phyloP scores from a whole-genome alignment of 2,113 vertebrate species.

The Calypte anna region DNA sequence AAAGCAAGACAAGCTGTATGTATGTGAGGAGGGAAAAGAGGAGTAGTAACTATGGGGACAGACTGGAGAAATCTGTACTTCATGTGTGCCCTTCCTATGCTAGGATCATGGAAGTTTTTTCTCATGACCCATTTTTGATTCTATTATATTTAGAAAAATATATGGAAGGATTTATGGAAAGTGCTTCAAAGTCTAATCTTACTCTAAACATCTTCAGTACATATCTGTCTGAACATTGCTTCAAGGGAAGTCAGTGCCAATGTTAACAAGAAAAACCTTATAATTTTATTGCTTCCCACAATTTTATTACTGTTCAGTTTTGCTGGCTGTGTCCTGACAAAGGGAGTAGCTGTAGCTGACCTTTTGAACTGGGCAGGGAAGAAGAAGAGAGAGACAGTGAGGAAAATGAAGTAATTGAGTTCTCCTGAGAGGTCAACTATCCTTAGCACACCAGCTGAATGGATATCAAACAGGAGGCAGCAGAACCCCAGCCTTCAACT shows the following conservation, averaged over 20 bases:
- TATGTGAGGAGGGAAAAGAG: neutral
- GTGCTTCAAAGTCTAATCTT: neutral
- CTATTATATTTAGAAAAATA: neutral
- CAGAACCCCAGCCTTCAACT: neutral
- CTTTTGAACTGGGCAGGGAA: neutral
- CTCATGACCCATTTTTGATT: neutral
- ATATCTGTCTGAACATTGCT: neutral
- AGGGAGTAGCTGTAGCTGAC: neutral
- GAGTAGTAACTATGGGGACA: neutral
- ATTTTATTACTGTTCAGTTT: neutral
- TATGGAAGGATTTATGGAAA: neutral
- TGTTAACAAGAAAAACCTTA: neutral
- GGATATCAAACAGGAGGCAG: neutral
- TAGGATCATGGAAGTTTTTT: neutral
- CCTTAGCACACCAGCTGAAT: neutral
- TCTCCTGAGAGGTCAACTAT: neutral
- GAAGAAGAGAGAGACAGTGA: neutral
- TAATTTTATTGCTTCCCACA: neutral
- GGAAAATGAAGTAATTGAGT: neutral
- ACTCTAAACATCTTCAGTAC: neutral
- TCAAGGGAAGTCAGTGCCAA: neutral
- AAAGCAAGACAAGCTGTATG: neutral
- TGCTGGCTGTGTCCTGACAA: neutral
- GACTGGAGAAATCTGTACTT: neutral
- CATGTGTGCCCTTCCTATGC: neutral